phyloP scores from a whole-genome alignment of 64 coral and sea anemone genomes.

The Pocillopora damicornis region DNA sequence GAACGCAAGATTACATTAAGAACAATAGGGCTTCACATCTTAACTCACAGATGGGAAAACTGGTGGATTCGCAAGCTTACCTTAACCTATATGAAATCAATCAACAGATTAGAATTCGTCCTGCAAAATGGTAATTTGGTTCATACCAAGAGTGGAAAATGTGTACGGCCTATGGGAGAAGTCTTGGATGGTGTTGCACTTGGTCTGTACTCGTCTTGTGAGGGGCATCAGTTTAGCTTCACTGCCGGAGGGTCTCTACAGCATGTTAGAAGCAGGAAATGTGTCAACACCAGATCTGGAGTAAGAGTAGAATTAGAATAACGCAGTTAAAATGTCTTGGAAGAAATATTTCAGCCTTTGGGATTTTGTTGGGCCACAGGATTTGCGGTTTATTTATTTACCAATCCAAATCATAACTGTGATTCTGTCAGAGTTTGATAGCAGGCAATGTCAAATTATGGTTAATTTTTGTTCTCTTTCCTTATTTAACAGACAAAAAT shows the following conservation, averaged over 20 bases:
- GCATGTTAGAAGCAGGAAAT: conserved; percentile 81
- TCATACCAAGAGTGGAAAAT: conserved; percentile 72
- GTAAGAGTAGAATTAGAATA: conserved; percentile 32
- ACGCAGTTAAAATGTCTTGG: background rate
- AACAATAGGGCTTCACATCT: no score
- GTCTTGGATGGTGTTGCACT: conserved; percentile 61
- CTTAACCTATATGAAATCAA: no score
- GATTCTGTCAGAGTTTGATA: no score
- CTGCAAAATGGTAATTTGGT: conserved; percentile 71
- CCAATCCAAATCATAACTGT: no score
- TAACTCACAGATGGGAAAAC: no score
- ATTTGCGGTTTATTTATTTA: no score
- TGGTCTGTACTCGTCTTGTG: conserved; percentile 69
- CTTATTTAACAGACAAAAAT: no score
- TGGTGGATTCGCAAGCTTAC: no score
- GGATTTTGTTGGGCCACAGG: background rate
- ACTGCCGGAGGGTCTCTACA: conserved; percentile 91
- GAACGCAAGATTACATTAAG: no score
- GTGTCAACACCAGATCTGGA: conserved; percentile 67
- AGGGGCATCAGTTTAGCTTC: conserved; percentile 88
- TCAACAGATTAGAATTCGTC: conserved; percentile 65
- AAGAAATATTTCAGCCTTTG: background rate
- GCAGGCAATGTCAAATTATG: no score
- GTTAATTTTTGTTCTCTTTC: no score
- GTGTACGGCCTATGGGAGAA: conserved; percentile 49